Evolutionary conservation across 1,140 invertebrate species (phyloP).

Genomic region (Lepidurus arcticus): DNA sequence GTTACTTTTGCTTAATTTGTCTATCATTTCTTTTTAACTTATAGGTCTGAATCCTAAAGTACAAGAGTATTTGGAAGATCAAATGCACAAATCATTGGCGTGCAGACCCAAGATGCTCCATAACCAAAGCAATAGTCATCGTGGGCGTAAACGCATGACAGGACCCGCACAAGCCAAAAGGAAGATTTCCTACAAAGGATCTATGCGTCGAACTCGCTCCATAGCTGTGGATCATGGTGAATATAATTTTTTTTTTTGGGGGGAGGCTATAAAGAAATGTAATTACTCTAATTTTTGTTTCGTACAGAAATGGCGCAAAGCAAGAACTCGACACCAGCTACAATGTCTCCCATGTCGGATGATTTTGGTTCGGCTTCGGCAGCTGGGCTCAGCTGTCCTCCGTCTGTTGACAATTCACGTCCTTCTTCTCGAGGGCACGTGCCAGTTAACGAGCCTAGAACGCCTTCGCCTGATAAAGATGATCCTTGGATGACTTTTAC

Average conservation of each 20-base stretch:
- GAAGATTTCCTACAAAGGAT: slow-evolving; percentile 73
- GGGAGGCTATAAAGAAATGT: background rate
- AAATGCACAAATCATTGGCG: slow-evolving; percentile 71
- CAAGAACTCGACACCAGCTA: slow-evolving; percentile 6
- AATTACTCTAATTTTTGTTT: background rate
- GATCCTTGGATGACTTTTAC: slow-evolving; percentile 47
- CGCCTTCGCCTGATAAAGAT: slow-evolving; percentile 51
- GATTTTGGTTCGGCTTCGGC: background rate
- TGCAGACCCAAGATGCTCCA: slow-evolving; percentile 59
- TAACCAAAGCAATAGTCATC: slow-evolving; percentile 31
- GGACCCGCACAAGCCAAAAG: slow-evolving; percentile 38
- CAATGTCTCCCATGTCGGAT: background rate
- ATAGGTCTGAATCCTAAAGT: slow-evolving; percentile 71
- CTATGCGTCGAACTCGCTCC: slow-evolving; percentile 78
- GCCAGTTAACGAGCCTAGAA: slow-evolving; percentile 42
- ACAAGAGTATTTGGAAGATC: slow-evolving; percentile 78
- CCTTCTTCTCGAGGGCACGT: background rate
- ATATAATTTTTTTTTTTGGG: background rate
- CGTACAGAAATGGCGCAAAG: background rate
- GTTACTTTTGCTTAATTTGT: slow-evolving; percentile 24
- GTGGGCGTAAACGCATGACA: slow-evolving; percentile 19
- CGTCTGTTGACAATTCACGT: background rate
- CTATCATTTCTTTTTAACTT: slow-evolving; percentile 37
- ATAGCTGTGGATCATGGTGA: slow-evolving; percentile 60
- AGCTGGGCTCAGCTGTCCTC: background rate